Base-by-base conservation (phyloP, 2,113 vertebrate species). In the Colistium nudipinnis region DNA sequence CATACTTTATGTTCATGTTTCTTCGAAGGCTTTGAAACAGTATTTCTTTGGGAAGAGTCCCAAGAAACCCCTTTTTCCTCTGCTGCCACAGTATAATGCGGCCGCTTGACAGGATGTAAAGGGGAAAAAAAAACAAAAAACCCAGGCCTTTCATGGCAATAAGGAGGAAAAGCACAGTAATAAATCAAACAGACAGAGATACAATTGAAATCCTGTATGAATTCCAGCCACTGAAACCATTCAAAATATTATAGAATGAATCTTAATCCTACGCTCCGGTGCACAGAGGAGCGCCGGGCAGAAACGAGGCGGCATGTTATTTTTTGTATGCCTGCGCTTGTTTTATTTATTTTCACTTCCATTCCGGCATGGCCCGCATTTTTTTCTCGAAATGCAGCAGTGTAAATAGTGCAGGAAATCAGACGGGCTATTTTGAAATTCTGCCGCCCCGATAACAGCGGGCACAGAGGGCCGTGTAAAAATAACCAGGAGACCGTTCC, bases 111-210 rank as follows among this genome's bases (percentile, higher is more conserved):
- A 39, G 51, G 79, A 70, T 35, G 17, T n/a, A 62, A 72, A 43
- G 9, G 56, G 31, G 61, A 60, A 52, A 69, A 31, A 12, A 66
- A 71, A 52, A 10, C 54, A 33, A 62, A 54, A 72, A 81, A 51
- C 54, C 48, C 22, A 53, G 64, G 65, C 47, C 80, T 87, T 87
- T 87, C 81, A 85, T 80, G 83, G 83, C 88, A 88, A 88, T 83
- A 67, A 70, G 65, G 62, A 71, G 64, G 68, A 69, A 79, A 76
- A 81, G 76, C 61, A 63, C 48, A 45, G 81, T 70, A 87, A 91
- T 93, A 93, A 92, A 93, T 93, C 90, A 91, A 89, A 77, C 55
- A 74, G 81, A 80, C 87, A 85, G 66, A 90, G 87, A 91, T 74
- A 86, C 85, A 91, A 88, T 84, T 91, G 84, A 86, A 92, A 83